Evolutionary conservation across 2,888 invertebrate species (phyloP), one percentile per base, ranked within the genome.

Genomic region (Drosophila melanocephala): DNA sequence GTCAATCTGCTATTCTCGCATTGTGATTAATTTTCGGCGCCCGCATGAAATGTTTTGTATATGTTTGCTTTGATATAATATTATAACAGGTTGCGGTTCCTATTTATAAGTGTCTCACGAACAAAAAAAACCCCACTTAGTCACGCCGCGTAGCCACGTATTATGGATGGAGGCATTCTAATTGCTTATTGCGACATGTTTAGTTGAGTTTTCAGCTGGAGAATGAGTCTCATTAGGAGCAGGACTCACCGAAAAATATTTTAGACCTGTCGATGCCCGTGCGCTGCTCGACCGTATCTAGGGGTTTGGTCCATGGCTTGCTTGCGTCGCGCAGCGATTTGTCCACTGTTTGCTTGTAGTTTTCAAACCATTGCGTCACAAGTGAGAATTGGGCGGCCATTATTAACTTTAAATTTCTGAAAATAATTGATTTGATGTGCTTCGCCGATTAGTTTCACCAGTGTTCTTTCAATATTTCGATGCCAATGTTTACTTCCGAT

Each of bases 201-300:
- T 47, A 9, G 16, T 44, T 22, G 28, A 30, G 9, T 22, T 35
- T 19, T 57, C 44, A 16, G 10, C 22, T 52, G 35, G 6, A 35
- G 22, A 44, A 26, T 9, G 16, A 47, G 28, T 33, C 44, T 22
- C 16, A 39, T 5, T 37, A 37, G 62, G 26, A 57, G 28, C 37
- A 42, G 64, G 30, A 93, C 96, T 95, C 94, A 97, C 98, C 97
- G 81, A 96, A 91, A 94, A 97, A 97, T 84, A 97, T 85, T 93
- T 97, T 97, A 33, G 96, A 93, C 84, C 97, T 95, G 91, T 96
- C 96, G 59, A 97, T 94, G 88, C 96, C 96, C 84, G 96, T 96
- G 92, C 96, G 96, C 79, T 94, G 93, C 93, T 98, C 98, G 7
- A 95, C 94, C 75, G 94, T 92, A 32, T 95, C 95, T 76, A 98